A percentile compares a stretch with the other conserved stretches of the same genome.
Conservation (phyloP, 2,113 vertebrate genomes). For the Chaenocephalus aceratus region DNA sequence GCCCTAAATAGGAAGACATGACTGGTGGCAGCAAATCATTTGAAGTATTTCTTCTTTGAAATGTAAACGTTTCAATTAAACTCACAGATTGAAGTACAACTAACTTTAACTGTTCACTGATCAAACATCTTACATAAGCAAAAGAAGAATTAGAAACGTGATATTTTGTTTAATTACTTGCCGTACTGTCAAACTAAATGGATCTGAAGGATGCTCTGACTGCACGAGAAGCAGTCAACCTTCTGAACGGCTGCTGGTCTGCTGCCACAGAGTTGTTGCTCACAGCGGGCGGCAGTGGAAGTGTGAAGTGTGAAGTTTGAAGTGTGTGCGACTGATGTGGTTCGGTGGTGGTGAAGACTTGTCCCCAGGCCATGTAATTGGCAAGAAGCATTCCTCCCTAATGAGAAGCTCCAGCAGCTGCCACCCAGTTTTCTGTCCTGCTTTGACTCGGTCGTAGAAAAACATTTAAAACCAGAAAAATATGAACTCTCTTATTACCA, state of each 20-base stretch:
- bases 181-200: not conserved
- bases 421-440: constrained; percentile 30
- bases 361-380: constrained; percentile 45
- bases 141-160: not conserved
- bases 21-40: not conserved
- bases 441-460: not conserved
- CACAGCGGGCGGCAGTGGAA: not conserved
- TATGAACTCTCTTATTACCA: not conserved
- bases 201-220: not conserved
- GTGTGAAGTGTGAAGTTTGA: constrained; percentile 58
- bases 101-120: not conserved
- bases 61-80: no score
- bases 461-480: not conserved
- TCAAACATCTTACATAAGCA: not conserved
- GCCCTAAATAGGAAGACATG: not conserved
- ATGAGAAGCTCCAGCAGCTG: constrained; percentile 39
- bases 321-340: constrained; percentile 57
- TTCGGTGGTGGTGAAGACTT: constrained; percentile 53
- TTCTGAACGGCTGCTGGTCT: not conserved
- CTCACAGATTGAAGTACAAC: not conserved
- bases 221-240: not conserved
- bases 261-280: not conserved
- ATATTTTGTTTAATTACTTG: not conserved
- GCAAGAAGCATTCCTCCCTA: constrained; percentile 41
- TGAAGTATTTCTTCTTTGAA: not conserved